Evolutionary conservation across 1,140 invertebrate species (phyloP).

Genomic region (Melitaea cinxia): DNA sequence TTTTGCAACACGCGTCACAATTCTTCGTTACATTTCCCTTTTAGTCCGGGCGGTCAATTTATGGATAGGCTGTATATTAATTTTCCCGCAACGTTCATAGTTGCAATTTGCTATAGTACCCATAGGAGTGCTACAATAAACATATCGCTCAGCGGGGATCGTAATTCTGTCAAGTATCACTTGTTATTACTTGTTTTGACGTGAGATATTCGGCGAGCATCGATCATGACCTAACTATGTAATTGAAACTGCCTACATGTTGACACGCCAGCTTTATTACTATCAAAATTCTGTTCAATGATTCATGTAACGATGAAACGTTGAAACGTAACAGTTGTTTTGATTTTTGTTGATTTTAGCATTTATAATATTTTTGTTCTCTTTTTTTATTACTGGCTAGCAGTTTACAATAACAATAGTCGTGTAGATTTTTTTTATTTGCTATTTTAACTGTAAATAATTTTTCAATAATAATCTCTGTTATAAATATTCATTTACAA

Average conservation of each 20-base stretch:
- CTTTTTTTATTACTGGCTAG: neutral
- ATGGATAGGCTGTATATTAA: constrained; percentile 20
- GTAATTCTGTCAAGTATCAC: constrained; percentile 62
- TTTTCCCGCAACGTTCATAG: constrained; percentile 22
- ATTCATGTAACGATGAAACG: constrained; percentile 18
- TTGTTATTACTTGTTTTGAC: constrained; percentile 49
- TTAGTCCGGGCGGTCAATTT: constrained; percentile 11
- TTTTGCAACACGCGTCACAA: constrained; percentile 10
- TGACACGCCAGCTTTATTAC: constrained; percentile 12
- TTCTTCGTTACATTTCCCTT: constrained; percentile 8
- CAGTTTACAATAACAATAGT: no score
- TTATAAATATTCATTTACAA: no score
- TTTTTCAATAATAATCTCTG: no score
- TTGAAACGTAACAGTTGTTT: neutral
- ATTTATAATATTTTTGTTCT: constrained; percentile 1
- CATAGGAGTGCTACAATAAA: constrained; percentile 50
- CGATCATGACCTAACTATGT: constrained; percentile 37
- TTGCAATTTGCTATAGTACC: constrained; percentile 49
- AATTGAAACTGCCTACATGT: constrained; percentile 28
- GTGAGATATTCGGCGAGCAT: constrained; percentile 43
- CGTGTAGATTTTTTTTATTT: no score
- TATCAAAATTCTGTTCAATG: constrained; percentile 26
- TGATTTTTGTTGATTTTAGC: neutral
- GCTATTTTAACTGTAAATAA: no score
- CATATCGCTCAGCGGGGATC: constrained; percentile 54